A percentile compares a stretch with the other conserved stretches of the same genome.
These are phyloP conservation scores for Phyllotreta striolata DNA, from an alignment of 2,888 invertebrate genomes.

Conservation along the genomic window DNA sequence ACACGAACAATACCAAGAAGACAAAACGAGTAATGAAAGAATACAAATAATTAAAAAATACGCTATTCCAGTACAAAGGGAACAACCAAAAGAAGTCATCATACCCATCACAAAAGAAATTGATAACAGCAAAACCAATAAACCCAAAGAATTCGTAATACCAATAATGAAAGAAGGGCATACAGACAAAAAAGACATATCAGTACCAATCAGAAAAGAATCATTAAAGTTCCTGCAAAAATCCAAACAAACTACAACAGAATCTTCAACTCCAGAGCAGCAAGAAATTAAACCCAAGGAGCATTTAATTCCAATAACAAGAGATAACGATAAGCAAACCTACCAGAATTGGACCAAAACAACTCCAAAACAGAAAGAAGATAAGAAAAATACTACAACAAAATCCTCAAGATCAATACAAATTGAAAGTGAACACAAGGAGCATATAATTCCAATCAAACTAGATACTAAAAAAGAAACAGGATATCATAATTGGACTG, in stretches of 20 bases:
- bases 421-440: constrained; percentile 1
- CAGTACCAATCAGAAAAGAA: background rate
- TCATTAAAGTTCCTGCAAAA: too few species aligned
- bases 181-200: background rate
- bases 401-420: too few species aligned
- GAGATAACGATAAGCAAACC: constrained; percentile 14
- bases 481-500: constrained; percentile 64
- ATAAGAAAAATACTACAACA: background rate
- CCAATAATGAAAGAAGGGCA: constrained; percentile 12
- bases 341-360: constrained; percentile 9
- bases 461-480: constrained; percentile 5
- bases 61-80: background rate
- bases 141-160: constrained; percentile 17
- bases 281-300: constrained; percentile 1
- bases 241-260: background rate
- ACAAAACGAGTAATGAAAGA: constrained; percentile 9
- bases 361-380: constrained; percentile 1
- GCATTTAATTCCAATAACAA: constrained; percentile 51
- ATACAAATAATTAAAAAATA: constrained; percentile 3
- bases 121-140: background rate
- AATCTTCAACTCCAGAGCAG: background rate
- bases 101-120: constrained; percentile 26
- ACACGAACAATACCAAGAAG: background rate
- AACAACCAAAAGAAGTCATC: constrained; percentile 9
- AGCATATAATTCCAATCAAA: constrained; percentile 14